Evolutionary conservation across 2,113 vertebrate genomes (phyloP).

Genomic region (Lepisosteus oculatus): DNA sequence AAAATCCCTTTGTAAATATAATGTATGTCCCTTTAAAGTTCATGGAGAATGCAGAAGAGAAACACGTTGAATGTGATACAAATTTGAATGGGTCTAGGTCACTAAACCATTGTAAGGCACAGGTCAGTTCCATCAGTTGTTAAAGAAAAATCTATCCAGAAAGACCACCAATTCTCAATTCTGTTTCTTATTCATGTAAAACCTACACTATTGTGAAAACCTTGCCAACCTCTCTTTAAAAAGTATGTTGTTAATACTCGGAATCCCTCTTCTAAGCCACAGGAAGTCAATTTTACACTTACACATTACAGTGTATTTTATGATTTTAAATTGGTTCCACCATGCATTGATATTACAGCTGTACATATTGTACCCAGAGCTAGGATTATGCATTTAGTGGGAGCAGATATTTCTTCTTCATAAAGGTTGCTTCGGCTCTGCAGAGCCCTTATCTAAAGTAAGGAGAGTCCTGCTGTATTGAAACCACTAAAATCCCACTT

Average conservation of each 20-base stretch:
- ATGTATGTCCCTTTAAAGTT: too few species aligned
- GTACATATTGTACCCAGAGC: conserved; percentile 85
- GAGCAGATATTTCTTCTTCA: conserved; percentile 78
- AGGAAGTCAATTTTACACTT: conserved; percentile 83
- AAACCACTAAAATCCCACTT: conserved; percentile 99
- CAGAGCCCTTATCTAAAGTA: conserved; percentile 90
- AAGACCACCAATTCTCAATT: neutral
- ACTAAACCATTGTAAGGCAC: too few species aligned
- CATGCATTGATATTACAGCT: conserved; percentile 90
- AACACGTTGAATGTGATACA: too few species aligned
- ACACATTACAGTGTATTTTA: conserved; percentile 86
- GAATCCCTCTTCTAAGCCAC: conserved; percentile 80
- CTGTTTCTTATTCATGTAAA: conserved; percentile 8
- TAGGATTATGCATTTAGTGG: conserved; percentile 94
- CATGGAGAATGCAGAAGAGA: too few species aligned
- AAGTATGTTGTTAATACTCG: conserved; percentile 39
- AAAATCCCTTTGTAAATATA: too few species aligned
- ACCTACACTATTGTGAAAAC: conserved; percentile 47
- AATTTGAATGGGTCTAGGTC: too few species aligned
- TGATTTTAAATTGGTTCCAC: conserved; percentile 92
- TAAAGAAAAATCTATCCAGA: neutral
- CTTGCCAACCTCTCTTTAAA: conserved; percentile 41
- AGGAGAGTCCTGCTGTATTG: conserved; percentile 95
- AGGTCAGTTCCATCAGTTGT: too few species aligned
- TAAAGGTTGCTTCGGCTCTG: conserved; percentile 77